Base-by-base conservation (phyloP, 2,113 vertebrate genomes). In the Ceratotherium simum region DNA sequence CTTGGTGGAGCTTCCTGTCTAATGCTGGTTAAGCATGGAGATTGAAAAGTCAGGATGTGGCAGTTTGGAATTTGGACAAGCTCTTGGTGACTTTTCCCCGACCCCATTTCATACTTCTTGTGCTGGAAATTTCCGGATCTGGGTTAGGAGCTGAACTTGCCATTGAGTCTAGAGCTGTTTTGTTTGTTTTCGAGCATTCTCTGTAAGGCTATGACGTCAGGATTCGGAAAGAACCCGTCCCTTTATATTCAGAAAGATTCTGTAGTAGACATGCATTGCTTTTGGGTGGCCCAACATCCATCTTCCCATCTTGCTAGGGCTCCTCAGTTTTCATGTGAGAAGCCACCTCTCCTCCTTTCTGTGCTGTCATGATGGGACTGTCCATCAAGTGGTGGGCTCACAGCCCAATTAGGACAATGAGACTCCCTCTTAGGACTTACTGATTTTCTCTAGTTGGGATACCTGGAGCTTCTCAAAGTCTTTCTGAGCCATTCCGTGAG, bases 151-250 rank as follows among this genome's bases (percentile, higher is more conserved):
- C 2, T 86, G 25, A 82, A 92, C 65, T n/a, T 46, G 46, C 12
- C 69, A 8, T 21, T 58, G 51, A 84, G 31, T 56, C 64, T 83
- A 64, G 5, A 27, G 7, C 33, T 39, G 36, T 23, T 51, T 72
- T 90, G 33, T 39, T 93, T 93, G 12, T 76, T 95, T 92, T 85
- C 27, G 12, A 36, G 62, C 36, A 42, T 46, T 93, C 33, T 81
- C 46, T 73, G 48, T 13, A 87, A 48, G 51, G 4, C 9, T 75
- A 42, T 20, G 16, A n/a, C 23, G 25, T 10, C 33, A 62, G 12
- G 25, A 70, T 17, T 80, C 12, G 39, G 83, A 90, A 75, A 90
- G 48, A 95, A 75, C 9, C 33, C n/a, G 6, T 78, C 16, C 39
- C 33, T 82, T 82, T 76, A 60, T 39, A 56, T n/a, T 51, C 39